These are phyloP conservation scores for Ormyrus pomaceus DNA, from an alignment of 2,888 invertebrate genomes.

Conservation along the genomic window DNA sequence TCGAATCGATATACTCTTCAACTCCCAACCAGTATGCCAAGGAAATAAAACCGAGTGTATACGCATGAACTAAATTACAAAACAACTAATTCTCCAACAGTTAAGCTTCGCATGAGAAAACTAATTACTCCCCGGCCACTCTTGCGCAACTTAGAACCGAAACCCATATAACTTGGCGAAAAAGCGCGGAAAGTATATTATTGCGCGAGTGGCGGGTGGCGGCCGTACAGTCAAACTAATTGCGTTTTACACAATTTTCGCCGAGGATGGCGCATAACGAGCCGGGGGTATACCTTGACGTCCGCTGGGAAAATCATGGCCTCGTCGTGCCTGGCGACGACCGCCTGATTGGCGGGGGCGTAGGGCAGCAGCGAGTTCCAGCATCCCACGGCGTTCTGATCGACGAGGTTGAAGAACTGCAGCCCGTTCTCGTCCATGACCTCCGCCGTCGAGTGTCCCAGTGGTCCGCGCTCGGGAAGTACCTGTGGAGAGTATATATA, in stretches of 20 bases:
- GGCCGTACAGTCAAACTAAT: not conserved
- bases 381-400: conserved; percentile 89
- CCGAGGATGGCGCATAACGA: no score
- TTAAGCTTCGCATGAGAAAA: no score
- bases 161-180: no score
- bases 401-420: conserved; percentile 86
- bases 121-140: no score
- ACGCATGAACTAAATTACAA: no score
- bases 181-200: no score
- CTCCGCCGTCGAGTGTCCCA: conserved; percentile 84
- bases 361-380: conserved; percentile 85
- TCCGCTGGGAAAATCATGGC: conserved; percentile 88
- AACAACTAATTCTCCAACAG: no score
- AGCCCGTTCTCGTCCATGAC: conserved; percentile 86
- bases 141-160: no score
- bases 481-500: conserved; percentile 59
- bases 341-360: conserved; percentile 81
- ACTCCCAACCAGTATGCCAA: no score
- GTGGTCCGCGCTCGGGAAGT: conserved; percentile 81
- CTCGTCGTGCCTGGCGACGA: conserved; percentile 86
- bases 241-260: not conserved
- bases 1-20: no score
- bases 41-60: no score
- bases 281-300: conserved; percentile 79
- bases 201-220: no score